phyloP scores from a whole-genome alignment of 2,113 vertebrate genomes.

The Fregata magnificens region DNA sequence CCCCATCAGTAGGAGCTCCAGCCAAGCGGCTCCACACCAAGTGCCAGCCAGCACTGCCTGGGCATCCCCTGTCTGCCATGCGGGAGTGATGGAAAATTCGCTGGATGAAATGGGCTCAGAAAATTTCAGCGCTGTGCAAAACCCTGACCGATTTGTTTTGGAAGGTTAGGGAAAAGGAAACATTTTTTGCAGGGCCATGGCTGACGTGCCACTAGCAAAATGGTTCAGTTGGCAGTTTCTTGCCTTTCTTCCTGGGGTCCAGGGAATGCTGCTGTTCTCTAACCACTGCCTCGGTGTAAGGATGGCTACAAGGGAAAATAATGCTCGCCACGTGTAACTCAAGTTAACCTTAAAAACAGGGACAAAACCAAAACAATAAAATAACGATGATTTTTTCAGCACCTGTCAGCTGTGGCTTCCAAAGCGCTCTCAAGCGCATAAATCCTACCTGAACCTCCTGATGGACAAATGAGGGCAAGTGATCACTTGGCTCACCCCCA shows the following conservation, averaged over 20 bases:
- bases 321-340: accelerated
- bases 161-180: background rate
- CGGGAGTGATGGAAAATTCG: accelerated
- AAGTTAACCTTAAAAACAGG: background rate
- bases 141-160: background rate
- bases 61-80: background rate
- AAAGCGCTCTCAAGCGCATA: accelerated
- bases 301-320: background rate
- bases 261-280: background rate
- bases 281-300: background rate
- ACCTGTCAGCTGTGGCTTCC: background rate
- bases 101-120: background rate
- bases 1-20: accelerated
- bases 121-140: background rate
- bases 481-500: background rate
- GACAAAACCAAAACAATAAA: background rate
- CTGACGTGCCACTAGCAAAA: background rate
- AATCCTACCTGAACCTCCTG: background rate
- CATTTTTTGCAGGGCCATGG: background rate
- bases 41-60: background rate
- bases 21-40: accelerated
- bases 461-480: accelerated
- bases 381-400: background rate
- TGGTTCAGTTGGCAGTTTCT: background rate
- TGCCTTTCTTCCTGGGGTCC: background rate